Base-by-base conservation (phyloP, 2,888 invertebrate species). In the Erynnis tages region DNA sequence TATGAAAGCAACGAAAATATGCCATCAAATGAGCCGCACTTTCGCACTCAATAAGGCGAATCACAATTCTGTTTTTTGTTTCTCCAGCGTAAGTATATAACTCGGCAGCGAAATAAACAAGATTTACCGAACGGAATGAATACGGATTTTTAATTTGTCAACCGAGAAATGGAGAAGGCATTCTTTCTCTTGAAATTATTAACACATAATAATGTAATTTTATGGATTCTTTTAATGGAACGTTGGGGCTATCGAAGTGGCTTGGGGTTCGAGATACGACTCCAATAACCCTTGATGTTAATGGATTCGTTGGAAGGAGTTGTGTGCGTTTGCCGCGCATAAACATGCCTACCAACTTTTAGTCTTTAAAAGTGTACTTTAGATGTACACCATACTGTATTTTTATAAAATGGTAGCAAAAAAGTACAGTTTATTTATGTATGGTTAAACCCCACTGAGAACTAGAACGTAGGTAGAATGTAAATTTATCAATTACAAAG, bases 171-270 rank as follows among this genome's bases (percentile, higher is more conserved):
- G 57, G 58, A 69, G 68, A 70, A 71, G 68, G 65, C 67, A 63
- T 78, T 81, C 72, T 79, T 82, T 81, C 78, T 71, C 73, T 82
- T 75, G 73, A 82, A 87, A 84, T 85, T 88, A 87, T 87, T 87
- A 86, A 88, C 88, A 89, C 87, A 86, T 89, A 87, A 88, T 89
- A 86, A 86, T 83, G 83, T 80, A 77, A 83, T 82, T 89, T 88
- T 88, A 89, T 84, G 79, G 75, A 75, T 82, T 77, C 83, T 84
- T 83, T 84, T 88, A 87, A 88, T 87, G 86, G 83, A 85, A 85
- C 77, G 71, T 69, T 59, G 73, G 75, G 79, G 84, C 79, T 79
- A 82, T 86, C 79, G 68, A 69, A 73, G 72, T 72, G 71, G 72
- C 69, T 69, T 66, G 72, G 76, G 76, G 80, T 62, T 70, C 72